Base-by-base conservation (phyloP, 1,140 invertebrate species). In the Paraescarpia echinospica region DNA sequence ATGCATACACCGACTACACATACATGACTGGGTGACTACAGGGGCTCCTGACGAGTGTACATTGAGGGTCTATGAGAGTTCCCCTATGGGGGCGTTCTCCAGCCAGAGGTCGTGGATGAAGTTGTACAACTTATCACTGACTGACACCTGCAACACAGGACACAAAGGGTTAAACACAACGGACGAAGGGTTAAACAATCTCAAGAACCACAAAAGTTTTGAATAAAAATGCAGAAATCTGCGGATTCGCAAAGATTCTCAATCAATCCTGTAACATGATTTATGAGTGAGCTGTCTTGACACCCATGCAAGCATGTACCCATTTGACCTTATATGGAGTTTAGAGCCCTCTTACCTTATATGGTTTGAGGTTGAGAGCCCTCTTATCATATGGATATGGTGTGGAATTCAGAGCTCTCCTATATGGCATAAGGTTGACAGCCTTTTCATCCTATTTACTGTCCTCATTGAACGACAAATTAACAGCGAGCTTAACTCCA, bases 61-160 rank as follows among this genome's bases (percentile, higher is more conserved):
- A n/a, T n/a, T 41, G 8, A 31, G 2, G 59, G 14, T 91, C 89
- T 96, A 99, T 95, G 98, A 99, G 35, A 99, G 97, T 96, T 99
- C 99, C 92, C 99, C 99, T 94, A 99, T 99, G 0, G 99, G 99
- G 41, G 99, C 99, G 96, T 99, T 99, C 96, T 99, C 97, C 33
- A 99, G 97, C 99, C 99, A 99, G 94, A 99, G 96, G 94, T 99
- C 97, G 95, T 99, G 99, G 93, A 99, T 98, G 95, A 99, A 99
- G 93, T 97, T 98, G 96, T 99, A 99, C 34, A 99, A 96, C 94
- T 98, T 97, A 96, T 98, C 98, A 95, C 98, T 99, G 0, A 99
- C 98, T 0, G 99, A 98, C 35, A 99, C 99, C 98, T 99, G 96
- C 91, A 97, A 94, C 94, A 94, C 88, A 93, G 91, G 22, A 92